Percentiles rank a stretch among this genome's conserved stretches.
Conservation (phyloP, 2,888 invertebrate species). For the Drosophila greeni region DNA sequence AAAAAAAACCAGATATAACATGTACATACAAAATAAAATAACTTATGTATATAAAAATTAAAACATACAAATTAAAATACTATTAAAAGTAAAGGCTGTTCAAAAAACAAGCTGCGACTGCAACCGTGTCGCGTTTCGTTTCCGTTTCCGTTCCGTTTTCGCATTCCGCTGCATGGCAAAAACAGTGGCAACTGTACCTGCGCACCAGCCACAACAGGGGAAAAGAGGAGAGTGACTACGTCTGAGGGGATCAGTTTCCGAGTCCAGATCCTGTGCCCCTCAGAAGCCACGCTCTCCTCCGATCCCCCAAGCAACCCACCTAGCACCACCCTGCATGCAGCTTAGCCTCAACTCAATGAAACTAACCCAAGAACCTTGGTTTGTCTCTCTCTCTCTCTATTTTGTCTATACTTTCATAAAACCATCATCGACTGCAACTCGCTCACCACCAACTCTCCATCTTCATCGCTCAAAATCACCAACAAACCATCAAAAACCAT, state of each 20-base stretch:
- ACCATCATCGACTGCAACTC: slow-evolving; percentile 34
- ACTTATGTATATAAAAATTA: not conserved
- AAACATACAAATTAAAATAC: not conserved
- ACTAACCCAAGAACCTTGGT: slow-evolving; percentile 28
- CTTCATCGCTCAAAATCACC: slow-evolving; percentile 34
- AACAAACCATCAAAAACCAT: slow-evolving; percentile 14
- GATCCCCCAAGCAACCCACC: slow-evolving; percentile 3
- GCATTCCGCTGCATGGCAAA: slow-evolving; percentile 43
- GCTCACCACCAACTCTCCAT: slow-evolving; percentile 45
- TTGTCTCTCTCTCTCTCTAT: slow-evolving; percentile 31
- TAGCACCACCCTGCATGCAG: slow-evolving; percentile 26
- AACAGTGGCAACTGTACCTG: slow-evolving; percentile 27
- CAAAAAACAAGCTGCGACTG: not conserved
- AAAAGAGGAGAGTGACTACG: not conserved
- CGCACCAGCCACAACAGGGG: slow-evolving; percentile 1
- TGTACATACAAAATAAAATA: not conserved
- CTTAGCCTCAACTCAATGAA: slow-evolving; percentile 19
- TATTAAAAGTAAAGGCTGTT: not conserved
- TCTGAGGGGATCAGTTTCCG: not conserved
- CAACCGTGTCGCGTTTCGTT: slow-evolving; percentile 25
- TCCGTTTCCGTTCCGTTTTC: slow-evolving; percentile 6
- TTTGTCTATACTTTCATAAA: slow-evolving; percentile 32
- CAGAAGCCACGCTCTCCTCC: not conserved
- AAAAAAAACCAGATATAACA: too few relatives aligned
- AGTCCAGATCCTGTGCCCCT: not conserved